Percentiles rank a stretch among this genome's conserved stretches.
These are phyloP conservation scores for Cheracebus regulus DNA, from an alignment of 2,797 vertebrate genomes.

Conservation along the genomic window DNA sequence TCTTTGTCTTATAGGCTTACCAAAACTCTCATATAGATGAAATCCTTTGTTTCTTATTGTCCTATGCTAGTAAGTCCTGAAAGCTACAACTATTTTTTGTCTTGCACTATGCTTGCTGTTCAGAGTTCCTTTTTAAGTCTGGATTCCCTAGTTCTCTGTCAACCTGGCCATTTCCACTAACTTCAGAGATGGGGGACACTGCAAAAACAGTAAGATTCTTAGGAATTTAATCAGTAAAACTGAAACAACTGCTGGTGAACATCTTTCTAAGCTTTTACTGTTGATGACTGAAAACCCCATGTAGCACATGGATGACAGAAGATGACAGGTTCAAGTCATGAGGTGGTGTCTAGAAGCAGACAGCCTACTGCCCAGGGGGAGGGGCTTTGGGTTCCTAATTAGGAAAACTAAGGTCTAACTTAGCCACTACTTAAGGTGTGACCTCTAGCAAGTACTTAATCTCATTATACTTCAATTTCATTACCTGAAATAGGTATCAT, in stretches of 20 bases:
- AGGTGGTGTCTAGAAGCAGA: not conserved
- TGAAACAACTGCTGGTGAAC: not conserved
- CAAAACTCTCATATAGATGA: not conserved
- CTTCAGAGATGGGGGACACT: not conserved
- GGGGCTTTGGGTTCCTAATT: not conserved
- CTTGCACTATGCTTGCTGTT: not conserved
- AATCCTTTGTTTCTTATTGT: not conserved
- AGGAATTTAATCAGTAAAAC: not conserved
- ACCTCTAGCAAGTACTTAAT: not conserved
- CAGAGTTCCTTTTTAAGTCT: not conserved
- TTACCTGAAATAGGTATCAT: not conserved
- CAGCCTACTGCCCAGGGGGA: rapidly evolving
- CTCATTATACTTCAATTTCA: not conserved
- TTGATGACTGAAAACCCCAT: not conserved
- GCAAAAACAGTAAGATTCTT: not conserved
- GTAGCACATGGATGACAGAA: not conserved
- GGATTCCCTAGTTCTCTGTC: not conserved
- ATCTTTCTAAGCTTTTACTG: not conserved
- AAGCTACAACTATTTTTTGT: not conserved
- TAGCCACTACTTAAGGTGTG: not conserved
- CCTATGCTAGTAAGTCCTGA: not conserved
- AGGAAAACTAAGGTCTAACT: not conserved
- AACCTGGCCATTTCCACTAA: not conserved
- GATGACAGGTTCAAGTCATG: not conserved
- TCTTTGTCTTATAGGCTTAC: not conserved